Evolutionary conservation across 2,888 invertebrate genomes (phyloP).

Genomic region (Platycheirus albimanus): DNA sequence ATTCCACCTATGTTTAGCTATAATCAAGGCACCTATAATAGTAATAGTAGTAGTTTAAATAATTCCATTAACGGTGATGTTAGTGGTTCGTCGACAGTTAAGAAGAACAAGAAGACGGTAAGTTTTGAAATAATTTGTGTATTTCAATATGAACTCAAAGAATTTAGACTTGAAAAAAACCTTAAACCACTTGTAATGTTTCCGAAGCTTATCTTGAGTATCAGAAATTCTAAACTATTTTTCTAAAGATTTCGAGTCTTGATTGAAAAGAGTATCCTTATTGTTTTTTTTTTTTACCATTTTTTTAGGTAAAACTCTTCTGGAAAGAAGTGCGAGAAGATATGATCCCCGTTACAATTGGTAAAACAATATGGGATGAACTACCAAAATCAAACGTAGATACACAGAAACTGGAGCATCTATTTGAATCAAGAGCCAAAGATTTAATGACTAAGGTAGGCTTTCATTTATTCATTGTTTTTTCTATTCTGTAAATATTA

Average conservation of each 20-base stretch:
- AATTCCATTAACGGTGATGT: conserved; percentile 80
- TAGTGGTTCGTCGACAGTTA: conserved; percentile 83
- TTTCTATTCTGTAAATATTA: too few relatives aligned
- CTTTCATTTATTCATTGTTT: neutral
- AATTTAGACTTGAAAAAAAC: too few relatives aligned
- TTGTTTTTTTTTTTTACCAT: neutral
- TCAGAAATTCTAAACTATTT: too few relatives aligned
- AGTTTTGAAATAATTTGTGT: too few relatives aligned
- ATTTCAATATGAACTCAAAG: too few relatives aligned
- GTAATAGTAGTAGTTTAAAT: conserved; percentile 80
- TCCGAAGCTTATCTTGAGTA: too few relatives aligned
- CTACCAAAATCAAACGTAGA: conserved; percentile 93
- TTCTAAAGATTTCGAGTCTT: too few relatives aligned
- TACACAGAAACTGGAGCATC: conserved; percentile 95
- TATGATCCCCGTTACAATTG: conserved; percentile 85
- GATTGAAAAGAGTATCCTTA: too few relatives aligned
- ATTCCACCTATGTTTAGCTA: conserved; percentile 83
- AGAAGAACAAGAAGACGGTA: conserved; percentile 97
- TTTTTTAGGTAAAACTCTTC: conserved; percentile 89
- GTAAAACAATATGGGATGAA: conserved; percentile 95
- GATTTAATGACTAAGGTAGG: conserved; percentile 96
- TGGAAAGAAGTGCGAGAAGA: conserved; percentile 96
- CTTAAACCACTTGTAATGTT: too few relatives aligned
- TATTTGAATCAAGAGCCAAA: conserved; percentile 98
- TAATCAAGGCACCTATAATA: conserved; percentile 80